These are phyloP conservation scores for Phrynocephalus forsythii DNA, from an alignment of 2,797 vertebrate genomes.

Conservation along the genomic window DNA sequence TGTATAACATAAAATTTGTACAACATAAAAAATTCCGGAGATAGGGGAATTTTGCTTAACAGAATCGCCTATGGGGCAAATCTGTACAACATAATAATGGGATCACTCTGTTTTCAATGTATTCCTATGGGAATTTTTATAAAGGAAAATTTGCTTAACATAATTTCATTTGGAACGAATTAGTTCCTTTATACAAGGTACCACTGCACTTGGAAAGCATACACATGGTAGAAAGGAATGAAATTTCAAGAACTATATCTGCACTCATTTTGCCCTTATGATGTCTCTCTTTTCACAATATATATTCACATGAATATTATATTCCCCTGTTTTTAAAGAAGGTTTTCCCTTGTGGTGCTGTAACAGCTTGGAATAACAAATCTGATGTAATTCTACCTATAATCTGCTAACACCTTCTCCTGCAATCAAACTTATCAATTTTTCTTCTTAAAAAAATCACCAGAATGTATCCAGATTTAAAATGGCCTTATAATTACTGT, in stretches of 20 bases:
- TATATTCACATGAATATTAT: constrained; percentile 40
- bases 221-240: not conserved
- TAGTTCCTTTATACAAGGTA: too few species aligned
- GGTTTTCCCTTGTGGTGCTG: constrained; percentile 51
- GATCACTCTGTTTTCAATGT: too few species aligned
- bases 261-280: not conserved
- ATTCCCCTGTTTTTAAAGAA: constrained; percentile 57
- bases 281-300: not conserved
- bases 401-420: constrained; percentile 42
- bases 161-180: too few species aligned
- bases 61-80: too few species aligned
- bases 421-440: constrained; percentile 56
- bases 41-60: too few species aligned
- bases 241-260: constrained; percentile 9
- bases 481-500: constrained; percentile 35
- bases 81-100: too few species aligned
- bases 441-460: constrained; percentile 59
- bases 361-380: not conserved
- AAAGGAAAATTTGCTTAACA: too few species aligned
- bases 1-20: too few species aligned
- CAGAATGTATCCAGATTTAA: constrained; percentile 53
- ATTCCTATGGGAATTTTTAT: too few species aligned
- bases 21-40: too few species aligned
- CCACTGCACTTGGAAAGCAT: not conserved
- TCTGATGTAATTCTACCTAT: not conserved